Conservation (phyloP, 2,888 invertebrate genomes). For the Chrysolina haemoptera region DNA sequence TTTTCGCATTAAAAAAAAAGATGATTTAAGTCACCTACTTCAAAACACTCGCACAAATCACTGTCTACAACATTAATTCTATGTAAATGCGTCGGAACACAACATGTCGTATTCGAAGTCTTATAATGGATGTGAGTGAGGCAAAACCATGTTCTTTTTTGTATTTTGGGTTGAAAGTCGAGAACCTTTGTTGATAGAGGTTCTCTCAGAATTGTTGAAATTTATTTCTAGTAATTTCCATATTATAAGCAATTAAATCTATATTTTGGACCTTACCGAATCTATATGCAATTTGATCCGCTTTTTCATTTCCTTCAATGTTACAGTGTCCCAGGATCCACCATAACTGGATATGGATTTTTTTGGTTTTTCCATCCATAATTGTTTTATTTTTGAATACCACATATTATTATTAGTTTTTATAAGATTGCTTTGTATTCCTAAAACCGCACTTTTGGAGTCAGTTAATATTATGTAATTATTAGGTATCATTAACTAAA, state of each 20-base stretch:
- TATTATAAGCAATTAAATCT: background rate
- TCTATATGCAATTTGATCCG: background rate
- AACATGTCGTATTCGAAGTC: too few relatives aligned
- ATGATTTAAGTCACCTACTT: too few relatives aligned
- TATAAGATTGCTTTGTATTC: too few relatives aligned
- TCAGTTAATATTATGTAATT: background rate
- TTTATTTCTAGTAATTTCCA: too few relatives aligned
- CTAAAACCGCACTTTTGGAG: background rate
- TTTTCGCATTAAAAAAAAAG: too few relatives aligned
- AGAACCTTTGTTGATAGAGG: background rate
- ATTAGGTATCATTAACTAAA: background rate
- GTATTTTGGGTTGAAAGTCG: background rate
- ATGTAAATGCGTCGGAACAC: too few relatives aligned
- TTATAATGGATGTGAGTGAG: too few relatives aligned
- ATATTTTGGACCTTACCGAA: background rate
- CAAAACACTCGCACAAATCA: too few relatives aligned
- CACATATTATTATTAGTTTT: background rate
- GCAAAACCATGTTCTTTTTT: too few relatives aligned
- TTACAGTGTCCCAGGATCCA: background rate
- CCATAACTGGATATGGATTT: too few relatives aligned
- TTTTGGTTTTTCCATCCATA: background rate
- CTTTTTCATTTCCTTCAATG: background rate
- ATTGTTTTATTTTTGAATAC: too few relatives aligned
- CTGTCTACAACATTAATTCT: too few relatives aligned
- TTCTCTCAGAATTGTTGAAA: background rate